Evolutionary conservation across 2,888 invertebrate species (phyloP), one percentile per base, ranked within the genome.

Genomic region (Pollenia griseotomentosa): DNA sequence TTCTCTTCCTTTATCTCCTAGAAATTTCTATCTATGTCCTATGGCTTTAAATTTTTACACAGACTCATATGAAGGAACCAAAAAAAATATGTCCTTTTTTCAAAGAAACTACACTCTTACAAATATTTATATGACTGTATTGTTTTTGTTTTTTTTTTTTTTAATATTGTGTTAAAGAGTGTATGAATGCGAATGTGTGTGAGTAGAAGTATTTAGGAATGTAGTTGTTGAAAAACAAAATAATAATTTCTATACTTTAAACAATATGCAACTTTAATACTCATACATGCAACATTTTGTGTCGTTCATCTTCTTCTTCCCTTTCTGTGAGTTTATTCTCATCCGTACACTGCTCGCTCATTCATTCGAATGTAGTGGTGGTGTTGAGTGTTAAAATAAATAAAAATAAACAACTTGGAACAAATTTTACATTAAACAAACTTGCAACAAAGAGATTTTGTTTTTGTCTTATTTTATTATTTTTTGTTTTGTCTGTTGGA

Each of bases 311-410:
- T 78, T 40, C 23, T 57, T 0, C 10, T 61, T 59, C 57, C 75
- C 33, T 61, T 71, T 33, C 33, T 33, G 33, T 33, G 5, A 6
- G 33, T 6, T 33, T 33, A 33, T 33, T 33, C n/a, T 59, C 51
- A 57, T 55, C 11, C 48, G 46, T n/a, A 11, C 79, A 12, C 10
- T 53, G 53, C 16, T 33, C 42, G 40, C 33, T 51, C 68, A 75
- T 53, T 46, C 55, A 59, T 46, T 61, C 53, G 63, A 23, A 33
- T 33, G 42, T 23, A 46, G 44, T 75, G 33, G 55, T 66, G 65
- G 40, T 59, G 84, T 84, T 66, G 73, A 79, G 83, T 84, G 66
- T 61, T 74, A 66, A 68, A 79, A 68, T 61, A 84, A 79, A 79
- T 84, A 79, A 66, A 84, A 84, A 79, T 53, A 74, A 84, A 78